Evolutionary conservation across 2,888 invertebrate species (phyloP).

Genomic region (Acrocera orbiculus): DNA sequence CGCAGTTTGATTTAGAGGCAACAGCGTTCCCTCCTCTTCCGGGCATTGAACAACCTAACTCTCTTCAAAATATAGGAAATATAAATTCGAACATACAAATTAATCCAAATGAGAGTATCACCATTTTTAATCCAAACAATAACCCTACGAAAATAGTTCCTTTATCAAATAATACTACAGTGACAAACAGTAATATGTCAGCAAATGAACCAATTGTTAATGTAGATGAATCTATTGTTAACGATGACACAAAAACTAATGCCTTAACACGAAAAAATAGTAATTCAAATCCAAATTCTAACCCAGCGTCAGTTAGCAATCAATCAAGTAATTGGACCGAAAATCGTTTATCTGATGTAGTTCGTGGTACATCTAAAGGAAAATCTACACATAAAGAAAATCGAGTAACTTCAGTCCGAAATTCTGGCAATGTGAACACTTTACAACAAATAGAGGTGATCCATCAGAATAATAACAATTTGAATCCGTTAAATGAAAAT

Average conservation of each 20-base stretch:
- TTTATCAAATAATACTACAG: constrained; percentile 8
- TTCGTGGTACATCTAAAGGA: constrained; percentile 49
- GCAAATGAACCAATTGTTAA: background rate
- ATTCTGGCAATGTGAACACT: constrained; percentile 10
- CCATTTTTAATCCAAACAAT: background rate
- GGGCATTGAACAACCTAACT: constrained; percentile 34
- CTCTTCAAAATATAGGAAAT: constrained; percentile 7
- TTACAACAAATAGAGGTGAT: constrained; percentile 2
- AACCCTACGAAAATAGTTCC: constrained; percentile 13
- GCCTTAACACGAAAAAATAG: background rate
- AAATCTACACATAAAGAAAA: constrained; percentile 19
- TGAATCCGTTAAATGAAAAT: constrained; percentile 19
- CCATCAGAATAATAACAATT: no score
- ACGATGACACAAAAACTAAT: constrained; percentile 7
- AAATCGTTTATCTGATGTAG: constrained; percentile 56
- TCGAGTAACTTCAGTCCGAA: no score
- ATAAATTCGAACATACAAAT: no score
- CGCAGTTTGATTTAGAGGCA: constrained; percentile 61
- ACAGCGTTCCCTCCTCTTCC: constrained; percentile 67
- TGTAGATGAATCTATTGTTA: constrained; percentile 5
- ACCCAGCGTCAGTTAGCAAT: background rate
- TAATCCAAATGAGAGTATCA: no score
- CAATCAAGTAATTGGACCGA: constrained; percentile 7
- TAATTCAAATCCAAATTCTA: background rate
- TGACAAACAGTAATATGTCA: background rate